Evolutionary conservation across 2,888 invertebrate species (phyloP), one percentile per base, ranked within the genome.

Genomic region (Leucoma salicis): DNA sequence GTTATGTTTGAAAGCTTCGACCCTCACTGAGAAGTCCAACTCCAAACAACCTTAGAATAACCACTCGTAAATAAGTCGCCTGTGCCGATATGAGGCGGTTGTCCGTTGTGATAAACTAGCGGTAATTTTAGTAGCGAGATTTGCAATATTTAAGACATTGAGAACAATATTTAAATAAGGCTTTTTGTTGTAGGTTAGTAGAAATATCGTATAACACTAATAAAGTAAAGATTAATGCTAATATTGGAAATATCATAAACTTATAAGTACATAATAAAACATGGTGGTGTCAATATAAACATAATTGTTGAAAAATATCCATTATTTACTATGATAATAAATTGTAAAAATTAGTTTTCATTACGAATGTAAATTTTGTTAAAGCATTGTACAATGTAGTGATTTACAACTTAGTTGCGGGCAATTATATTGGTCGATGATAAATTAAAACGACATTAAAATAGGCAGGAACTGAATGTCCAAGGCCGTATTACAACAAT

Each of bases 361-460:
- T 5, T 11, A 27, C 12, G n/a, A 6, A 10, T 27, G 4, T 2
- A 6, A 11, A 11, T 27, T 25, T 10, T 10, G 31, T 39, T 50
- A 14, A 45, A 53, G 50, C 40, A 6, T 29, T 3, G 14, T 7
- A 28, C 25, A 38, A 37, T 55, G 51, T 52, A 53, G 74, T 75
- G 76, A 80, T 78, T 78, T 76, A 71, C 70, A 53, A 57, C 66
- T 62, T 61, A 1, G 46, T 53, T 58, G 48, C 48, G 43, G 29
- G 58, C 70, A 82, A 80, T 81, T 78, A 81, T 68, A 64, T 70
- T 67, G 65, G 66, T 49, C 66, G 64, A 60, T 66, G 63, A 63
- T 78, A 78, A 77, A 77, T 71, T 80, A 77, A 78, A 79, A 76
- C 75, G 79, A 80, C 81, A 78, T 85, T 82, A 77, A 84, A 77